phyloP scores from a whole-genome alignment of 2,797 vertebrate species.

The Malurus leucopterus region DNA sequence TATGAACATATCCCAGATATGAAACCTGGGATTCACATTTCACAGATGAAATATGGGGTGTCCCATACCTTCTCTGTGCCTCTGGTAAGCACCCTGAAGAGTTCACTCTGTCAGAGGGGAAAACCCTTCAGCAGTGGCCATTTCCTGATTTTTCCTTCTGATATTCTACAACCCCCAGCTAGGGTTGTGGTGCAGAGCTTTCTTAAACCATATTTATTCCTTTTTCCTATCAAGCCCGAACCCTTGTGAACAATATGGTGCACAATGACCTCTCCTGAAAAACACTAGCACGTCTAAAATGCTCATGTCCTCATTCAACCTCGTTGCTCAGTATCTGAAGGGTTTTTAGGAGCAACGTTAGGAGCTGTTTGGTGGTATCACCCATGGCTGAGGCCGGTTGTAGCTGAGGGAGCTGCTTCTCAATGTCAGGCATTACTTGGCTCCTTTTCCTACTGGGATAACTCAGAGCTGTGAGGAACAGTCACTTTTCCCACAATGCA shows the following conservation, averaged over 20 bases:
- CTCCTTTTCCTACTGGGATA: neutral
- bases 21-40: neutral
- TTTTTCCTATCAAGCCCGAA: neutral
- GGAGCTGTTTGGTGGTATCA: neutral
- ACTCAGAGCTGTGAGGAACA: neutral
- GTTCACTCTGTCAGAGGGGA: neutral
- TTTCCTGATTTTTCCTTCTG: neutral
- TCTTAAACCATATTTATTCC: neutral
- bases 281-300: neutral
- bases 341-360: neutral
- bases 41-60: neutral
- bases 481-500: neutral
- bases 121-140: neutral
- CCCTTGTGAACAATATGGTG: fast-evolving
- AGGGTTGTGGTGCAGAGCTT: neutral
- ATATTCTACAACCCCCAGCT: neutral
- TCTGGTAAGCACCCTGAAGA: neutral
- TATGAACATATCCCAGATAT: neutral
- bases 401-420: neutral
- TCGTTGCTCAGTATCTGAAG: neutral
- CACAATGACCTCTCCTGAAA: neutral
- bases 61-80: neutral
- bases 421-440: neutral
- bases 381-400: neutral
- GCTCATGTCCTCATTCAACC: neutral